Percentiles rank a stretch among this genome's conserved stretches.
phyloP scores from a whole-genome alignment of 2,797 vertebrate genomes.

The Gallirallus australis region DNA sequence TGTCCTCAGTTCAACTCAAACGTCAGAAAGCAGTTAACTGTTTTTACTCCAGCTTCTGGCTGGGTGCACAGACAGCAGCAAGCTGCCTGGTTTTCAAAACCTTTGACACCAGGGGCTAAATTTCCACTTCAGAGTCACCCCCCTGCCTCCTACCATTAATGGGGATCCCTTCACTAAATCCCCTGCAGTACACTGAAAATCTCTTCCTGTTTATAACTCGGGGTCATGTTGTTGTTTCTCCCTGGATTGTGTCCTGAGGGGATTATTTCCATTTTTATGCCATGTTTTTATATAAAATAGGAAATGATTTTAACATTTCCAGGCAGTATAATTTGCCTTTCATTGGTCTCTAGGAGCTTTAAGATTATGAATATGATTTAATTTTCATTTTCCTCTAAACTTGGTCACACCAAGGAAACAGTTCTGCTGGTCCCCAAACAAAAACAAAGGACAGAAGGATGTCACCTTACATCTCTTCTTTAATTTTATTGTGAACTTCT shows the following conservation, averaged over 20 bases:
- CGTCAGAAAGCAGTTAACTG: slow-evolving; percentile 21
- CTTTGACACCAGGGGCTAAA: not conserved
- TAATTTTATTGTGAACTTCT: not conserved
- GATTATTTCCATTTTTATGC: slow-evolving; percentile 61
- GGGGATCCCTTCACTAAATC: slow-evolving; percentile 55
- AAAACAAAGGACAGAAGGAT: too few relatives aligned
- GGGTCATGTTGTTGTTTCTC: slow-evolving; percentile 2
- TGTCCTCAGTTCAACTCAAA: slow-evolving; percentile 34
- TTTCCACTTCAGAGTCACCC: slow-evolving; percentile 4
- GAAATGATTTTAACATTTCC: slow-evolving; percentile 15
- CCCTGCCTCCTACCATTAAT: not conserved
- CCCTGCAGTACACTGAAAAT: slow-evolving; percentile 38
- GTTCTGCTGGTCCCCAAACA: not conserved
- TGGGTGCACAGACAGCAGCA: not conserved
- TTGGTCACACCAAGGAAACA: not conserved
- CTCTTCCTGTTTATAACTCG: slow-evolving; percentile 47
- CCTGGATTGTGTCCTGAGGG: not conserved
- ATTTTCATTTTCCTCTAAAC: not conserved
- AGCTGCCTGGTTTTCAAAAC: not conserved
- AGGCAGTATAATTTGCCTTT: slow-evolving; percentile 19
- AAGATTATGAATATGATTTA: not conserved
- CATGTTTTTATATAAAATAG: not conserved
- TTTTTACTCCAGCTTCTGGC: not conserved
- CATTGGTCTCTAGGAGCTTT: not conserved
- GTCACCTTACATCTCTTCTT: not conserved